Evolutionary conservation across 2,888 invertebrate genomes (phyloP).

Genomic region (Drosophila emarginata): DNA sequence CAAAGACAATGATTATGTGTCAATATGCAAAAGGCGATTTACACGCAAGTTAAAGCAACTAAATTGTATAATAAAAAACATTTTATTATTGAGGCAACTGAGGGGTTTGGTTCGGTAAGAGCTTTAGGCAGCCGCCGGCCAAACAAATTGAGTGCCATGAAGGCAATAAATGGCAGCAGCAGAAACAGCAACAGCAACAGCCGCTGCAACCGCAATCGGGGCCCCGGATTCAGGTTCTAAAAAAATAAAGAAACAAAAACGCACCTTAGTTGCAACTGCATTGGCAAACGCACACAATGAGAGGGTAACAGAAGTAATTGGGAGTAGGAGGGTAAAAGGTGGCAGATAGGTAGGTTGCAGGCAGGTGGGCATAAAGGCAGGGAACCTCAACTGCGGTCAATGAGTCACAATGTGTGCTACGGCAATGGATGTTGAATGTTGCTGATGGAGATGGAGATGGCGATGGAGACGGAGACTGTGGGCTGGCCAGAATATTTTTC

Average conservation of each 20-base stretch:
- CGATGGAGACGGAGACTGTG: conserved; percentile 46
- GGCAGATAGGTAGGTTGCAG: conserved; percentile 2
- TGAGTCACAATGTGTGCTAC: conserved; percentile 52
- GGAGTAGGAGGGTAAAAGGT: conserved; percentile 13
- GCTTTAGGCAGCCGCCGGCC: conserved; percentile 56
- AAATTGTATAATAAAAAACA: conserved; percentile 76
- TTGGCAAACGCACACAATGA: conserved; percentile 69
- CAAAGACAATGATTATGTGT: conserved; percentile 75
- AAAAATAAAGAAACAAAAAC: conserved; percentile 41
- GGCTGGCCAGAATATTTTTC: conserved; percentile 35
- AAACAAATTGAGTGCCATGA: conserved; percentile 77
- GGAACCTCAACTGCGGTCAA: conserved; percentile 48
- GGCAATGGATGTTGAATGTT: no score
- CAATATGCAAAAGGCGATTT: conserved; percentile 75
- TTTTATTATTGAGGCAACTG: conserved; percentile 72
- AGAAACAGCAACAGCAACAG: conserved; percentile 32
- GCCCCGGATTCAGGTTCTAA: conserved; percentile 60
- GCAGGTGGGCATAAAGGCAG: conserved; percentile 13
- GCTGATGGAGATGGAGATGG: background rate
- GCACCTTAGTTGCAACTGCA: conserved; percentile 58
- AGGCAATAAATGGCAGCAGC: conserved; percentile 70
- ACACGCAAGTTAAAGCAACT: conserved; percentile 75
- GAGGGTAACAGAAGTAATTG: conserved; percentile 30
- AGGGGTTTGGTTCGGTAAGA: conserved; percentile 11
- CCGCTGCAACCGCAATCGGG: conserved; percentile 7